Percentiles rank a stretch among this genome's conserved stretches.
These are phyloP conservation scores for Tinamus guttatus DNA, from an alignment of 2,113 vertebrate species.

Conservation along the genomic window DNA sequence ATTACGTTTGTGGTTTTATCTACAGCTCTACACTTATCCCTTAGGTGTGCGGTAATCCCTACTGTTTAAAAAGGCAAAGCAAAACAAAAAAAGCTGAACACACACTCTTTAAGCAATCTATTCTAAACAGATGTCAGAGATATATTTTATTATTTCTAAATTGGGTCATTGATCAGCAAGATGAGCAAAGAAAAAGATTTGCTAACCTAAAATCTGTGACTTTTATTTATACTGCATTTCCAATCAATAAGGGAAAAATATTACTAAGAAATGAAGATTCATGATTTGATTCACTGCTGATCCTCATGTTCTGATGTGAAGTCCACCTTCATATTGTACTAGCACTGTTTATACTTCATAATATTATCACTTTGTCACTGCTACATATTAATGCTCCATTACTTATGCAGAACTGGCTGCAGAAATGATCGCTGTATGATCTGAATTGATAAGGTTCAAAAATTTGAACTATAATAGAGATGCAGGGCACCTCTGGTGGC, in stretches of 20 bases:
- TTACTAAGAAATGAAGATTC: constrained; percentile 53
- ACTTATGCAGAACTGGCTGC: constrained; percentile 15
- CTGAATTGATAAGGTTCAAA: constrained; percentile 39
- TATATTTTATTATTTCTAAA: constrained; percentile 69
- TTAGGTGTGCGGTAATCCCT: constrained; percentile 34
- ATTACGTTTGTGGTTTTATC: constrained; percentile 38
- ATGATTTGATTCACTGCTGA: constrained; percentile 38
- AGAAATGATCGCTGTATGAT: constrained; percentile 29
- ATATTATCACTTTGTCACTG: not conserved
- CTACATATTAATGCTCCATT: constrained; percentile 24
- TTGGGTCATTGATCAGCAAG: constrained; percentile 51
- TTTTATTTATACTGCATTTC: constrained; percentile 44
- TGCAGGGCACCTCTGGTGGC: not conserved
- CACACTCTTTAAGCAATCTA: constrained; percentile 51
- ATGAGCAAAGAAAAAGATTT: constrained; percentile 59
- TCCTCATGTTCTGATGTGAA: constrained; percentile 29
- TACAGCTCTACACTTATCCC: not conserved
- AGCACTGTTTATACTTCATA: constrained; percentile 35
- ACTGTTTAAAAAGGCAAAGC: constrained; percentile 29
- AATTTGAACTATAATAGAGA: constrained; percentile 22
- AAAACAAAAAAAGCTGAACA: constrained; percentile 44
- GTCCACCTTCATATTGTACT: not conserved
- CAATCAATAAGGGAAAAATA: constrained; percentile 64
- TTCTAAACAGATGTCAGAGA: constrained; percentile 62
- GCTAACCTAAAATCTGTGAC: constrained; percentile 33